Percentiles rank a stretch among this genome's conserved stretches.
phyloP scores from a whole-genome alignment of 2,888 invertebrate species.

The Drosophila robusta region DNA sequence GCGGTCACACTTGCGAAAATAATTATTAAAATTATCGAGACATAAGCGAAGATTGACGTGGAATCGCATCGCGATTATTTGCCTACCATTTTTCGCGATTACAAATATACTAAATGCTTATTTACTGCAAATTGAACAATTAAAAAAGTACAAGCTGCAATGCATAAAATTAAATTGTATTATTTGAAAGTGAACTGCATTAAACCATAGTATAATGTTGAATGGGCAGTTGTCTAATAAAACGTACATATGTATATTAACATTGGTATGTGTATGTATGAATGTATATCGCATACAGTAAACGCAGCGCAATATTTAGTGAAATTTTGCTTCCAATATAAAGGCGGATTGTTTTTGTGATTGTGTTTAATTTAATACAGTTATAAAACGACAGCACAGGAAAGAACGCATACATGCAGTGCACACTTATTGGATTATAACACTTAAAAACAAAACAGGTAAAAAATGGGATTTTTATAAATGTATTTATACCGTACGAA shows the following conservation, averaged over 20 bases:
- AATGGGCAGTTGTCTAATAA: slow-evolving; percentile 58
- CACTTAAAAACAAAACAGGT: slow-evolving; percentile 47
- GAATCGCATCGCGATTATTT: slow-evolving; percentile 57
- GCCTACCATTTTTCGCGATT: slow-evolving; percentile 55
- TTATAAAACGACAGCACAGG: slow-evolving; percentile 40
- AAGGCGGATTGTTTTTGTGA: slow-evolving; percentile 20
- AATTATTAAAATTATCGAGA: slow-evolving; percentile 45
- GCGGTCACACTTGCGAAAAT: slow-evolving; percentile 22
- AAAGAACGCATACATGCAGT: slow-evolving; percentile 45
- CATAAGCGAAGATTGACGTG: slow-evolving; percentile 55
- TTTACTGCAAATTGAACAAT: slow-evolving; percentile 9
- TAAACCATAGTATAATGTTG: slow-evolving; percentile 40
- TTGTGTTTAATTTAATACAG: slow-evolving; percentile 49
- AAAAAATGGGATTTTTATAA: slow-evolving; percentile 42
- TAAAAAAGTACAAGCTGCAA: slow-evolving; percentile 7
- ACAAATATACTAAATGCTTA: slow-evolving; percentile 35
- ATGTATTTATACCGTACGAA: slow-evolving; percentile 29
- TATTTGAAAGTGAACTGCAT: slow-evolving; percentile 17
- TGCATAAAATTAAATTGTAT: slow-evolving; percentile 11
- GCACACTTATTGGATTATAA: slow-evolving; percentile 64
- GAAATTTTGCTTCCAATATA: slow-evolving; percentile 58
- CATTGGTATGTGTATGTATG: slow-evolving; percentile 16
- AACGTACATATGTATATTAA: slow-evolving; percentile 30
- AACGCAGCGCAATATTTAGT: slow-evolving; percentile 53
- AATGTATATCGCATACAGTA: slow-evolving; percentile 36